Conservation (phyloP, 2,888 invertebrate genomes). For the Panzeria rudis region DNA sequence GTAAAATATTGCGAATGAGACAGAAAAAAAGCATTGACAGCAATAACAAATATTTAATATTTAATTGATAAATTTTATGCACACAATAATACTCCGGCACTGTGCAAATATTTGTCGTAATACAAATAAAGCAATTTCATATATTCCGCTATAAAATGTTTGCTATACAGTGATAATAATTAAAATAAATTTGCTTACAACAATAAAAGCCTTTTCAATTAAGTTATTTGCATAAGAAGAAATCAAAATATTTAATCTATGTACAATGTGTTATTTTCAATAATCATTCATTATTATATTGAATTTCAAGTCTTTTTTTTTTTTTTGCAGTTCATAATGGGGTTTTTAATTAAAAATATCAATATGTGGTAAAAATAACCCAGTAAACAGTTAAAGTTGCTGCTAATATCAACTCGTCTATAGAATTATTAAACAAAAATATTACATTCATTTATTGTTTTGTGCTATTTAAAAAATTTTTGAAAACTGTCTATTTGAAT, state of each 20-base stretch:
- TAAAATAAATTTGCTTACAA: slow-evolving; percentile 8
- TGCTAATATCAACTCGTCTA: too few relatives aligned
- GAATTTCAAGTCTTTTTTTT: background rate
- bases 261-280: slow-evolving; percentile 53
- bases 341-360: slow-evolving; percentile 38
- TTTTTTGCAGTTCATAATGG: background rate
- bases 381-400: background rate
- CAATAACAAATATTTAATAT: background rate
- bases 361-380: background rate
- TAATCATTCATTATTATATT: slow-evolving; percentile 50
- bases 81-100: background rate
- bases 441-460: too few relatives aligned
- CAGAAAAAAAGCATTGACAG: background rate
- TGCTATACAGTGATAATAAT: background rate
- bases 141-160: background rate
- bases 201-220: slow-evolving; percentile 25
- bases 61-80: slow-evolving; percentile 19
- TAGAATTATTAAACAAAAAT: too few relatives aligned
- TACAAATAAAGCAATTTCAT: slow-evolving; percentile 17
- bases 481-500: too few relatives aligned
- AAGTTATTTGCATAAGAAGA: slow-evolving; percentile 37
- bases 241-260: slow-evolving; percentile 61
- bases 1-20: background rate
- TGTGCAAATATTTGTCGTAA: slow-evolving; percentile 1
- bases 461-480: too few relatives aligned